Base-by-base conservation (phyloP, 37 sponge, comb jelly and placozoan species). In the Bolinopsis microptera region DNA sequence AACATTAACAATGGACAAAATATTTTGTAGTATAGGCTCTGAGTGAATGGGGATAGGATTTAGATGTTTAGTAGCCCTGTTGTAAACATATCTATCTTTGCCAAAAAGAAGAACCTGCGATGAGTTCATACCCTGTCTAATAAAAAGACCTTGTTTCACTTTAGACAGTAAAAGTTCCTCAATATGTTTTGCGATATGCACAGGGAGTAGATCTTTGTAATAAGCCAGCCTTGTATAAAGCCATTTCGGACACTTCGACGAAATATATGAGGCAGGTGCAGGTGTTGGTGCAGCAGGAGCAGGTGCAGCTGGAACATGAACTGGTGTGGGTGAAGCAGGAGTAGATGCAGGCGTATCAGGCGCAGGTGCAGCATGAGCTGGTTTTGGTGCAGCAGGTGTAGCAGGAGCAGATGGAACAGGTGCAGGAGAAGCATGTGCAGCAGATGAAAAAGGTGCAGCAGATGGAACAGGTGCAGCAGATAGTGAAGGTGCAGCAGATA, bases 61-160 rank as follows among this genome's bases (percentile, higher is more conserved):
- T 2, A 70, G 16, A 70, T 26, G 74, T 22, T 2, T 28, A 3
- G 74, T 28, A 3, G 74, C 74, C 21, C 3, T 26, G 30, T 70
- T 70, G 74, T 70, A 70, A 2, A 70, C 74, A 70, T 70, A 70
- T 70, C 21, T 70, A 1, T 70, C 74, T 70, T 70, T 70, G 2
- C 74, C 74, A 22, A 70, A 70, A 2, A 70, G 74, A 3, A 70
- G 74, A 26, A 70, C 30, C 26, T 26, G 5, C 2, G 74, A 70
- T 8, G 74, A n/a, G 26, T 22, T 8, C 24, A 3, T 70, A 1
- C 74, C 74, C 21, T 70, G 74, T 3, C 3, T 28, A 5, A 70
- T 70, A n/a, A 70, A 70, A 9, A 24, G 25, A 26, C 30, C 25
- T n/a, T 22, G 5, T 22, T 70, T 26, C n/a, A n/a, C n/a, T n/a